Evolutionary conservation across 2,113 vertebrate species (phyloP).

Genomic region (Salvelinus sp.): DNA sequence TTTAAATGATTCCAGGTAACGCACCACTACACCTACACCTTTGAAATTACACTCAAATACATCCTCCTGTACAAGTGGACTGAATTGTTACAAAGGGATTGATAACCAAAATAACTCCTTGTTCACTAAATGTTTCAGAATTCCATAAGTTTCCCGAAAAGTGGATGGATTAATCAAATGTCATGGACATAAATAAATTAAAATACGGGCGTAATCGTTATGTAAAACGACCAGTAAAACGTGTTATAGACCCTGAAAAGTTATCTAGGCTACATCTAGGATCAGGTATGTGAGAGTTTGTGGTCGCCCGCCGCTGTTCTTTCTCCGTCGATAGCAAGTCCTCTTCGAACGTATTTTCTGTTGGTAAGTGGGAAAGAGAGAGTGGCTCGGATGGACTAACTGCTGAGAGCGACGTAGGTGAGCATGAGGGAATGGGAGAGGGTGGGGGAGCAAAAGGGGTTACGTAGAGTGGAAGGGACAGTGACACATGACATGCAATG

Average conservation of each 20-base stretch:
- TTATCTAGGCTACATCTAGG: background rate
- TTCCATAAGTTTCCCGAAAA: background rate
- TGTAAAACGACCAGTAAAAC: background rate
- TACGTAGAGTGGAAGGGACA: background rate
- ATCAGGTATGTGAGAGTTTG: background rate
- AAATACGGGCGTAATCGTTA: background rate
- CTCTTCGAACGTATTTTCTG: background rate
- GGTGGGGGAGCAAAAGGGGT: background rate
- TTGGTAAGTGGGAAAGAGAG: background rate
- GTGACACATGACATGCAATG: background rate
- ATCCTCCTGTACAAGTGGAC: constrained; percentile 27
- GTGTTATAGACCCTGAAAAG: background rate
- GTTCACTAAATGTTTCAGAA: background rate
- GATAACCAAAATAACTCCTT: background rate
- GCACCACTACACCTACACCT: constrained; percentile 11
- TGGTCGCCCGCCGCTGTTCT: background rate
- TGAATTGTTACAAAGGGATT: background rate
- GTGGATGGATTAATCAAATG: background rate
- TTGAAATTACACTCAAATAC: constrained; percentile 36
- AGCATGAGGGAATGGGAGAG: constrained; percentile 4
- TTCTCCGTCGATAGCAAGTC: background rate
- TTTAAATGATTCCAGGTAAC: constrained; percentile 26
- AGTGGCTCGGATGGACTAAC: constrained; percentile 5
- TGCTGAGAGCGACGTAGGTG: constrained; percentile 8
- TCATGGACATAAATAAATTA: background rate